A percentile compares a stretch with the other conserved stretches of the same genome.
phyloP scores from a whole-genome alignment of 2,797 vertebrate genomes.

The Anabacerthia variegaticeps region DNA sequence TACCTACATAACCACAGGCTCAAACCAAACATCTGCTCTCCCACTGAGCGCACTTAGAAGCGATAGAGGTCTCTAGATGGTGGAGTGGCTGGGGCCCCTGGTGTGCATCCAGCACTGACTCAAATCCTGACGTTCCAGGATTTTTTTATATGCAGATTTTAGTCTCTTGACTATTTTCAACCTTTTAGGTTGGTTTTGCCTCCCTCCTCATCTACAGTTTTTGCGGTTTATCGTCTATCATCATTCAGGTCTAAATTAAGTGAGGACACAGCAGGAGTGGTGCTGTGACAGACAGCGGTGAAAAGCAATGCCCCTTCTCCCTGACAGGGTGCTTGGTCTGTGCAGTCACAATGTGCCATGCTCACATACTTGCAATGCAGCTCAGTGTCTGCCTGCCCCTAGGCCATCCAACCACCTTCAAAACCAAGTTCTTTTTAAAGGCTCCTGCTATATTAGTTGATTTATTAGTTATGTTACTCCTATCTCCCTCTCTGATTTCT shows the following conservation, averaged over 20 bases:
- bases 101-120: not conserved
- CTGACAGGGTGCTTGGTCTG: not conserved
- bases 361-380: not conserved
- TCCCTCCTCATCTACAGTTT: not conserved
- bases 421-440: not conserved
- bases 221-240: not conserved
- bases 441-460: not conserved
- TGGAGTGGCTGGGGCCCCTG: not conserved
- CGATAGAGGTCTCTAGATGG: not conserved
- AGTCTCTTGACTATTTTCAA: not conserved
- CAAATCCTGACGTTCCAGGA: accelerated
- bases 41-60: not conserved
- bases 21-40: not conserved
- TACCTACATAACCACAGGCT: not conserved
- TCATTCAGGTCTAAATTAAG: not conserved
- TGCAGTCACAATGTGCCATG: accelerated
- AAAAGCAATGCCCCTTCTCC: not conserved
- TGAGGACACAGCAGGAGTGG: not conserved
- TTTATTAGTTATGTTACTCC: not conserved
- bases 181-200: not conserved
- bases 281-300: not conserved
- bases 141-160: not conserved
- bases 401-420: not conserved
- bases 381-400: not conserved
- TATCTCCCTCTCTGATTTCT: not conserved